Evolutionary conservation across 2,888 invertebrate genomes (phyloP).

Genomic region (Apamea sordens): DNA sequence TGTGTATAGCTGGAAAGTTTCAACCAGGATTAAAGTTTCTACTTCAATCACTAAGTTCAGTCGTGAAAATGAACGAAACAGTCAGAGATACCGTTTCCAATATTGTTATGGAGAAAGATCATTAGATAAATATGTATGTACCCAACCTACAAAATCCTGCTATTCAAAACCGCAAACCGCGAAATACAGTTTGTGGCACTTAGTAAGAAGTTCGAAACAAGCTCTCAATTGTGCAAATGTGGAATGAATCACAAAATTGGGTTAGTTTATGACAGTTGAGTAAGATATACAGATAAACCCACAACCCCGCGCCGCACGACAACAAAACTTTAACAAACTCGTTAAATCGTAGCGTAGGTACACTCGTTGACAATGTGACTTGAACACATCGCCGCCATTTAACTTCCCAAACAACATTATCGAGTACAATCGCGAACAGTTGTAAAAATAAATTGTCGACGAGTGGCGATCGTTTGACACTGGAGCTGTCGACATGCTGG

Average conservation of each 20-base stretch:
- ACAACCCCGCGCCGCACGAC: constrained; percentile 26
- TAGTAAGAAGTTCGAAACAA: background rate
- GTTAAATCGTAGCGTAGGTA: constrained; percentile 50
- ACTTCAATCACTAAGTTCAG: background rate
- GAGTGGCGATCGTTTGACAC: constrained; percentile 53
- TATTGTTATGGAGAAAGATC: background rate
- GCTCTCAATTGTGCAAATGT: constrained; percentile 11
- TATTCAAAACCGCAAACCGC: constrained; percentile 12
- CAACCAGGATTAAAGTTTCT: background rate
- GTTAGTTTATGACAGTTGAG: background rate
- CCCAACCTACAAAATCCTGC: background rate
- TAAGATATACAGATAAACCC: constrained; percentile 42
- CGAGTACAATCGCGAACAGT: constrained; percentile 58
- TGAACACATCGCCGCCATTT: constrained; percentile 55
- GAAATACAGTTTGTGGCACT: constrained; percentile 18
- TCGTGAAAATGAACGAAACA: background rate
- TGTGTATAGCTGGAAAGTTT: background rate
- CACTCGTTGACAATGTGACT: constrained; percentile 59
- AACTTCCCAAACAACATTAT: constrained; percentile 59
- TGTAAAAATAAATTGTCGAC: constrained; percentile 61
- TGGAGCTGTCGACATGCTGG: constrained; percentile 42
- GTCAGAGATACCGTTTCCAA: background rate
- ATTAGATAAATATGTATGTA: background rate
- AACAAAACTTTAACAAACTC: constrained; percentile 45
- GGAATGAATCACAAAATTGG: constrained; percentile 43